A percentile compares a stretch with the other conserved stretches of the same genome.
Evolutionary conservation across 2,797 vertebrate species (phyloP).

Genomic region (Thunnus albacares): DNA sequence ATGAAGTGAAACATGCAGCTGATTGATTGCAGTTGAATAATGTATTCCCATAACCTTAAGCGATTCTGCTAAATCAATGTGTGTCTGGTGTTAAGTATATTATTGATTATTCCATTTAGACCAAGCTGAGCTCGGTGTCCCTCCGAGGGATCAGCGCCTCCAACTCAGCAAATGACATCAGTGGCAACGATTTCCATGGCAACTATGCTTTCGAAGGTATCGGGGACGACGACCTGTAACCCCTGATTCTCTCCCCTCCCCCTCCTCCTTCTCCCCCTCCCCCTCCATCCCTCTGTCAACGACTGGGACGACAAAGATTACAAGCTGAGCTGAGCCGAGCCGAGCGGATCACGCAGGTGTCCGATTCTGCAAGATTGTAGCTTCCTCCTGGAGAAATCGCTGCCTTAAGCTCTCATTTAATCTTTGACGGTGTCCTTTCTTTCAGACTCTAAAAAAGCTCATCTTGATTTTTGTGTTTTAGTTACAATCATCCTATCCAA

Average conservation of each 20-base stretch:
- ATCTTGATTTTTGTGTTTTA: conserved; percentile 41
- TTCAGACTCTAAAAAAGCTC: conserved; percentile 35
- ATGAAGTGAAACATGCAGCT: background rate
- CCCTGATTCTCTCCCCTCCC: background rate
- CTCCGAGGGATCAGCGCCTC: conserved; percentile 95
- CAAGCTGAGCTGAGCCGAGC: conserved; percentile 75
- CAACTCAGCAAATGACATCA: conserved; percentile 91
- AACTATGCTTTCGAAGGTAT: conserved; percentile 99
- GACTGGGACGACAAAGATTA: conserved; percentile 64
- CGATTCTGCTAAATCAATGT: background rate
- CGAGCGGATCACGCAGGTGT: conserved; percentile 51
- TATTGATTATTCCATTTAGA: conserved; percentile 81
- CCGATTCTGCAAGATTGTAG: conserved; percentile 83
- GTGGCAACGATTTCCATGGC: conserved; percentile 94
- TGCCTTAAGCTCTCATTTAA: conserved; percentile 77
- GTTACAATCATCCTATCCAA: conserved; percentile 43
- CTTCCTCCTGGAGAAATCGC: conserved; percentile 71
- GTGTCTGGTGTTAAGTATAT: background rate
- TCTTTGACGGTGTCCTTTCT: conserved; percentile 53
- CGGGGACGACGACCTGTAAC: conserved; percentile 97
- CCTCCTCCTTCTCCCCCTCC: background rate
- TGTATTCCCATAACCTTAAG: background rate
- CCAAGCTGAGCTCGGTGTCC: conserved; percentile 96
- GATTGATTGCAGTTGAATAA: background rate
- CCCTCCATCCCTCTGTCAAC: conserved; percentile 64